Evolutionary conservation across 1,140 invertebrate species (phyloP).

Genomic region (Maconellicoccus hirsutus): DNA sequence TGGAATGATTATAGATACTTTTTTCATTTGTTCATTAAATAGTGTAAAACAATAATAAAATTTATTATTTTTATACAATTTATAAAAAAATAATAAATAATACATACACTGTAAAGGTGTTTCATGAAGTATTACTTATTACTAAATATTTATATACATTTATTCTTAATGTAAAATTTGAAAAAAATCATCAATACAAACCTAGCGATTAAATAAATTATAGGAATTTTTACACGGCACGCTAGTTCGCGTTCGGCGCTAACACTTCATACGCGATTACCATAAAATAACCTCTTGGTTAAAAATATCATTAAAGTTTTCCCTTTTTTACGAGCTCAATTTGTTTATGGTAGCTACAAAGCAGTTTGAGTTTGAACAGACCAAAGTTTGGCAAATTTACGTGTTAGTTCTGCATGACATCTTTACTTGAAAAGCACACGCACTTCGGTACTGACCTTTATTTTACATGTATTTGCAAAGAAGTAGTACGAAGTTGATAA

Average conservation of each 20-base stretch:
- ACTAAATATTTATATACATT: too few relatives aligned
- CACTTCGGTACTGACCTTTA: too few relatives aligned
- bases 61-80: neutral
- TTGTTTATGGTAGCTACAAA: neutral
- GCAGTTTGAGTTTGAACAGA: too few relatives aligned
- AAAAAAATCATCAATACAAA: neutral
- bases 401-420: too few relatives aligned
- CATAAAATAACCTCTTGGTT: neutral
- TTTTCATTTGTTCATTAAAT: neutral
- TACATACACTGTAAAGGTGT: neutral
- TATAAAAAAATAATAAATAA: neutral
- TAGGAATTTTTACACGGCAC: neutral
- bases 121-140: neutral
- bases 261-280: neutral
- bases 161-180: neutral
- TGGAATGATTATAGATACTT: neutral
- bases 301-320: neutral
- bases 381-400: too few relatives aligned
- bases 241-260: neutral
- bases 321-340: neutral
- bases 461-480: too few relatives aligned
- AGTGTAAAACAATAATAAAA: neutral
- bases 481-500: too few relatives aligned
- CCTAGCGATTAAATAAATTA: conserved; percentile 1
- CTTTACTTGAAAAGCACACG: too few relatives aligned